Conservation (phyloP, 2,797 vertebrate genomes). For the Pteronotus mesoamericanus region DNA sequence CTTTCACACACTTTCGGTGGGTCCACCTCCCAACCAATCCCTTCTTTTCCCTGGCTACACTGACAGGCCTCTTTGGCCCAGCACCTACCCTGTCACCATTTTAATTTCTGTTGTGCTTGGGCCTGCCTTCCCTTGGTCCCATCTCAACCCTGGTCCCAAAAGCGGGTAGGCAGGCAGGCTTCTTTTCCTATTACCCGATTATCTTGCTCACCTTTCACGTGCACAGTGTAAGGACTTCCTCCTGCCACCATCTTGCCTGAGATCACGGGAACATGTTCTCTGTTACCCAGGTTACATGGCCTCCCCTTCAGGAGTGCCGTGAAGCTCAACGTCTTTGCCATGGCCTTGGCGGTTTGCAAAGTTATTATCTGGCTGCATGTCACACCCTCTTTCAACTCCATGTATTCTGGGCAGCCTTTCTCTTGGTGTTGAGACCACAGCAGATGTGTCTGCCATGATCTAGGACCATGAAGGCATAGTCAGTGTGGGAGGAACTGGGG, state of each 20-base stretch:
- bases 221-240: background rate
- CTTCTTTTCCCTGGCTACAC: no score
- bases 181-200: background rate
- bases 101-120: no score
- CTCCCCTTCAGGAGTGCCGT: background rate
- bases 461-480: background rate
- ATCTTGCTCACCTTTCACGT: background rate
- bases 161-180: no score
- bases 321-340: background rate
- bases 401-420: background rate
- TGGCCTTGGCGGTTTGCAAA: background rate
- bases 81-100: no score
- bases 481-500: accelerated
- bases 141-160: no score
- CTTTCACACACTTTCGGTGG: background rate
- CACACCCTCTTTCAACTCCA: background rate
- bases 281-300: background rate
- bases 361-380: background rate
- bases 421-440: background rate
- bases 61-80: no score
- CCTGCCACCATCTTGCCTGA: background rate
- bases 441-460: accelerated
- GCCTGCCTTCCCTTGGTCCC: no score
- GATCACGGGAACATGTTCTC: background rate
- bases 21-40: background rate